Evolutionary conservation across 2,888 invertebrate species (phyloP), one percentile per base, ranked within the genome.

Genomic region (Sarcophaga variegata): DNA sequence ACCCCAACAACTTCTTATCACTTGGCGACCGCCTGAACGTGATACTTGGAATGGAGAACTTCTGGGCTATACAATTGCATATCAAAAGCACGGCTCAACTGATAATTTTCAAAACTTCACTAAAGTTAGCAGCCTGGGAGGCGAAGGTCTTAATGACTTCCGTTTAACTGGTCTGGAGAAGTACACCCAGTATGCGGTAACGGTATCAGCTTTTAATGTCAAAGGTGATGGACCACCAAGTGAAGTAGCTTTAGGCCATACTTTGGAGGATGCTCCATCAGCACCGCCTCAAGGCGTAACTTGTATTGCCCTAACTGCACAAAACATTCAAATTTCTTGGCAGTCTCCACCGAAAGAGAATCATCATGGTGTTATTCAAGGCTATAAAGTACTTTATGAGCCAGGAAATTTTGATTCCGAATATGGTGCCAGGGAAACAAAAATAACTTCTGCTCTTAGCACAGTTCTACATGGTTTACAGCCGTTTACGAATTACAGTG

Each of bases 141-240:
- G 94, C 4, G 94, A 94, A 79, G 94, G 94, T 0, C 93, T 95
- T 0, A 95, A 95, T 11, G 95, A 95, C 88, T 94, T 96, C 71
- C 95, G 95, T 45, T 92, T 97, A 54, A 95, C 95, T 5, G 95
- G 96, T 0, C 93, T 97, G 45, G 95, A 95, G 83, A 97, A 97
- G 91, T 97, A 96, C 91, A 97, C 97, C 0, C 95, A 96, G 75
- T 97, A 97, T 92, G 96, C 96, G 80, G 95, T 97, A 11, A 95
- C 96, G 2, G 96, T 97, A 27, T 95, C 96, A 86, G 97, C 97
- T 0, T 97, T 96, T 92, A 97, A 97, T 92, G 95, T 95, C 1
- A 96, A 97, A 59, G 97, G 97, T 0, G 95, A 96, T 67, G 97
- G 97, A 0, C 97, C 97, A 0, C 94, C 95, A 0, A 96, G 97